Base-by-base conservation (phyloP, 2,888 invertebrate genomes). In the Colletes collaris region DNA sequence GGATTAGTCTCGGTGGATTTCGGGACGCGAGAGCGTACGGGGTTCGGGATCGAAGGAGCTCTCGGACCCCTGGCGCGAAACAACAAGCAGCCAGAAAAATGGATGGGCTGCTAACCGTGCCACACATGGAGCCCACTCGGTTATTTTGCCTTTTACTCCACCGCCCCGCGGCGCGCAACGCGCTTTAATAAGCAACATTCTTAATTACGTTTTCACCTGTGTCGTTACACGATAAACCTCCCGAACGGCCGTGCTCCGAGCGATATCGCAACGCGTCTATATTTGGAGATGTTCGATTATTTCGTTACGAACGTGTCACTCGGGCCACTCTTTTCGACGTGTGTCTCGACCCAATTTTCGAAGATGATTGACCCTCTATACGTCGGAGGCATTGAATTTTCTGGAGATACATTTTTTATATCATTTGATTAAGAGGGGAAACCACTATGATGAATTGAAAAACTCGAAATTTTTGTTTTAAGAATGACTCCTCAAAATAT, bases 31-130 rank as follows among this genome's bases (percentile, higher is more conserved):
- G 63, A 35, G 46, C 10, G 56, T 11, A 16, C 67, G 71, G 86
- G 81, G 71, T 55, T 13, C 62, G 74, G 81, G 85, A 87, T 87
- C 86, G 89, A 88, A 88, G 88, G 85, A 86, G 88, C 87, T 7
- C 53, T 5, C 19, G 90, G 90, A 91, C 92, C 92, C 93, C 92
- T 86, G 91, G 89, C 87, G 92, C 84, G 92, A 90, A 91, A 91
- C 90, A 91, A 92, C 92, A 91, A 92, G 91, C 91, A 92, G 92
- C 91, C 91, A 91, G 91, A 92, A 92, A 93, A 93, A 92, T 93
- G 90, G 92, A 93, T 92, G 91, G 91, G 92, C 92, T 92, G 92
- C 92, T 92, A 92, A 92, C 89, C 90, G 90, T 89, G 90, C 92
- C 92, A 92, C 92, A 92, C 92, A 92, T 91, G 92, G 92, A 87